phyloP scores from a whole-genome alignment of 2,888 invertebrate genomes.

The Ornithoptera alexandrae region DNA sequence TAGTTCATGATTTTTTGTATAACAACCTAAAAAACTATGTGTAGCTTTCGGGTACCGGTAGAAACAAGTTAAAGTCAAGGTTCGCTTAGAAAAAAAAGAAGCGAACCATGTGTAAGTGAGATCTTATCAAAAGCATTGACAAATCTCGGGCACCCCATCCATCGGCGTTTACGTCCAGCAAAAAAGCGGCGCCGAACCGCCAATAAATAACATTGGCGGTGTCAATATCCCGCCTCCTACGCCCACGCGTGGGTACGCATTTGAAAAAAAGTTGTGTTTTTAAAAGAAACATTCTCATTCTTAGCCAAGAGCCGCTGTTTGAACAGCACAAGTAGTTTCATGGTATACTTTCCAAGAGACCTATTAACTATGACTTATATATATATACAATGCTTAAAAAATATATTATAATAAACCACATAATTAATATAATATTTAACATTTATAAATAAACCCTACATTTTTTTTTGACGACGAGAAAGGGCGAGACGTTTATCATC shows the following conservation, averaged over 20 bases:
- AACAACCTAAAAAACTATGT: background rate
- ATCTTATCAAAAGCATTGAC: conserved; percentile 38
- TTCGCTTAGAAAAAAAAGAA: conserved; percentile 11
- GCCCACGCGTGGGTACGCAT: conserved; percentile 12
- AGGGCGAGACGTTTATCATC: too few relatives aligned
- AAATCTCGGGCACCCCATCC: conserved; percentile 42
- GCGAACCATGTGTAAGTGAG: conserved; percentile 15
- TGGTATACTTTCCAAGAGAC: too few relatives aligned
- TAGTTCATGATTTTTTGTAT: background rate
- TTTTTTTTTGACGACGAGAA: too few relatives aligned
- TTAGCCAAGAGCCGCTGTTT: too few relatives aligned
- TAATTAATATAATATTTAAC: too few relatives aligned
- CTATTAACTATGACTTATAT: too few relatives aligned
- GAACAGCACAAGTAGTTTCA: too few relatives aligned
- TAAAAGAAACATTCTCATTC: background rate
- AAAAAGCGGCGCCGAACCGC: conserved; percentile 61
- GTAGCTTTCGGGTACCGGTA: background rate
- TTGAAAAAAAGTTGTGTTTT: background rate
- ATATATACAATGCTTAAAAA: too few relatives aligned
- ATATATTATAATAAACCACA: too few relatives aligned
- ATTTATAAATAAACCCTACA: too few relatives aligned
- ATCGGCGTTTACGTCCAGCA: conserved; percentile 34
- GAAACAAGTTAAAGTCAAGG: conserved; percentile 12
- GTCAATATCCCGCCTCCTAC: conserved; percentile 62
- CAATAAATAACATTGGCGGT: conserved; percentile 70